Evolutionary conservation across 2,113 vertebrate genomes (phyloP).

Genomic region (Python bivittatus): DNA sequence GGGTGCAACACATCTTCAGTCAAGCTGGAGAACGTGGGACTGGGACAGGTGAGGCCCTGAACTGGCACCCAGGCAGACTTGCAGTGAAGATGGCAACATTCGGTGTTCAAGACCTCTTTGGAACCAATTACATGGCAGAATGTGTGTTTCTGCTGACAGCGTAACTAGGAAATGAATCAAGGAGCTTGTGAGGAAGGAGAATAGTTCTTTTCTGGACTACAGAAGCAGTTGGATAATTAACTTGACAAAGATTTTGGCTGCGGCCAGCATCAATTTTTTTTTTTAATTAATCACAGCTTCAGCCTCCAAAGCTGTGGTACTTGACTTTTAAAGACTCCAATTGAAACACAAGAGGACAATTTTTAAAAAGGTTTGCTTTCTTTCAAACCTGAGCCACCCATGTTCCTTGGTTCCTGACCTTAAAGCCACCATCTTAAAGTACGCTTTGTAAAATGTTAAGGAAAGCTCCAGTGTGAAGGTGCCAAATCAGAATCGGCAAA

Average conservation of each 20-base stretch:
- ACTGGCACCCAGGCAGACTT: background rate
- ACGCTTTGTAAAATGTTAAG: too few relatives aligned
- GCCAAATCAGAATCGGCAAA: background rate
- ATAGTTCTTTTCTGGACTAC: background rate
- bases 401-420: background rate
- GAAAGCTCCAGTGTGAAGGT: background rate
- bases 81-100: background rate
- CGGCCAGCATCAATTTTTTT: background rate
- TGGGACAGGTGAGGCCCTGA: background rate
- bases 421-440: background rate
- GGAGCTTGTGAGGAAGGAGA: background rate
- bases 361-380: background rate
- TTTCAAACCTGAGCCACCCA: background rate
- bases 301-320: background rate
- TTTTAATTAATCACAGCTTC: background rate
- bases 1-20: background rate
- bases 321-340: background rate
- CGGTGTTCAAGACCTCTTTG: background rate
- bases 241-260: background rate
- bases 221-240: background rate
- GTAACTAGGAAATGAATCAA: background rate
- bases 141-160: background rate
- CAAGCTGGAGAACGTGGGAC: background rate
- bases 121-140: background rate
- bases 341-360: background rate